A percentile compares a stretch with the other conserved stretches of the same genome.
These are phyloP conservation scores for Macaca mulatta DNA, from an alignment of 2,113 vertebrate species.

Conservation along the genomic window DNA sequence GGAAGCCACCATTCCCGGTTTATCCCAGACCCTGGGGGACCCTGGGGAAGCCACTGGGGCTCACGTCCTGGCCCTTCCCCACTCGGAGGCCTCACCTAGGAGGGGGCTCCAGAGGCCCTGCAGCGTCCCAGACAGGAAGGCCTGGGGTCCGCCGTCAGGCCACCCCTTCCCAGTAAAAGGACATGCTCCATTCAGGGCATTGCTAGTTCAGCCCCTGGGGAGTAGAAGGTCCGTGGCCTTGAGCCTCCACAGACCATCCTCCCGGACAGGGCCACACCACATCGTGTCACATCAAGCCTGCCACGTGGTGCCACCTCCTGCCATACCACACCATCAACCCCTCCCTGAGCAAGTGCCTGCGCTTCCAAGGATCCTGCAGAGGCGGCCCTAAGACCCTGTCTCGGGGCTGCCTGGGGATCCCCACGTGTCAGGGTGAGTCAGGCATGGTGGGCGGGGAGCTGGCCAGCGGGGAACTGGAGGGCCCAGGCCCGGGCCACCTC, in stretches of 20 bases:
- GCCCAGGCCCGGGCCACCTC: too few species aligned
- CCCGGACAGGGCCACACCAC: too few species aligned
- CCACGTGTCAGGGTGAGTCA: background rate
- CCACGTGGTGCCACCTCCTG: accelerated
- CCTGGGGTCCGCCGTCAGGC: background rate
- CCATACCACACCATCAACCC: too few species aligned
- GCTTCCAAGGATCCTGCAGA: background rate
- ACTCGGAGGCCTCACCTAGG: accelerated
- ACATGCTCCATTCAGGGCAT: accelerated
- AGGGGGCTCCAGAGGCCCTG: background rate
- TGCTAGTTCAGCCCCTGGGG: background rate
- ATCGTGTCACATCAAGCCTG: too few species aligned
- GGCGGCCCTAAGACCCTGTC: background rate
- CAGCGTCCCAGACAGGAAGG: background rate
- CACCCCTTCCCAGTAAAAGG: background rate
- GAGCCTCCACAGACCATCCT: background rate
- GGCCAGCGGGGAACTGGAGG: background rate
- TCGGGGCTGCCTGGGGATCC: too few species aligned
- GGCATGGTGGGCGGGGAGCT: too few species aligned
- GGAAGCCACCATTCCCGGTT: background rate
- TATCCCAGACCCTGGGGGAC: background rate
- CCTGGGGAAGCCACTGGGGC: background rate
- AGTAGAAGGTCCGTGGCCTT: background rate
- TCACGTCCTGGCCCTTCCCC: background rate
- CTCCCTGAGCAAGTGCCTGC: background rate